Percentiles rank a stretch among this genome's conserved stretches.
Evolutionary conservation across 2,113 vertebrate species (phyloP).

Genomic region (Microtus richardsoni): DNA sequence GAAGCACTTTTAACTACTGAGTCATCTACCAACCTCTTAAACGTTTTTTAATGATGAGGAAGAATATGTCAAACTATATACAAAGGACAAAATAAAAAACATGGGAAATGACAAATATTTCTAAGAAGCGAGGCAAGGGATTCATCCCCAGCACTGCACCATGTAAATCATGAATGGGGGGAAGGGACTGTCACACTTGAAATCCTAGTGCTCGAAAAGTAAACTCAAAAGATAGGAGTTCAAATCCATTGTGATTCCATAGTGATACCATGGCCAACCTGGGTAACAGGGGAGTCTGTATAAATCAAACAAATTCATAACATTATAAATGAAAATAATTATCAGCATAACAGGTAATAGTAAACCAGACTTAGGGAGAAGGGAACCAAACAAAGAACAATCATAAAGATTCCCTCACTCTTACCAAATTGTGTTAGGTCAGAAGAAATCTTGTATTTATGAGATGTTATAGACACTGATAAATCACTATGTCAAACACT

Average conservation of each 20-base stretch:
- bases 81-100: neutral
- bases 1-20: neutral
- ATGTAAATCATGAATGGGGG: neutral
- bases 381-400: neutral
- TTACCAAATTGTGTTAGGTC: neutral
- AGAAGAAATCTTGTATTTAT: constrained; percentile 10
- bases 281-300: neutral
- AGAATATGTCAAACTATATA: neutral
- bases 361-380: neutral
- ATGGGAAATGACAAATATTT: neutral
- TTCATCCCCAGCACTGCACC: neutral
- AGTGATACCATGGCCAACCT: no score
- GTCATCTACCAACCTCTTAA: no score
- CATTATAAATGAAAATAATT: neutral
- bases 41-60: neutral
- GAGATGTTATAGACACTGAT: constrained; percentile 35
- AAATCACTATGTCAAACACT: constrained; percentile 58
- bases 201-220: neutral
- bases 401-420: neutral
- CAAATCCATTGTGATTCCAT: neutral
- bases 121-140: neutral
- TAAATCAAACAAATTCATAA: neutral
- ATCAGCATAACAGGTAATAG: neutral
- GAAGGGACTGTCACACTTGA: neutral
- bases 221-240: neutral